Base-by-base conservation (phyloP, 2,888 invertebrate genomes). In the Pelosia muscerda region DNA sequence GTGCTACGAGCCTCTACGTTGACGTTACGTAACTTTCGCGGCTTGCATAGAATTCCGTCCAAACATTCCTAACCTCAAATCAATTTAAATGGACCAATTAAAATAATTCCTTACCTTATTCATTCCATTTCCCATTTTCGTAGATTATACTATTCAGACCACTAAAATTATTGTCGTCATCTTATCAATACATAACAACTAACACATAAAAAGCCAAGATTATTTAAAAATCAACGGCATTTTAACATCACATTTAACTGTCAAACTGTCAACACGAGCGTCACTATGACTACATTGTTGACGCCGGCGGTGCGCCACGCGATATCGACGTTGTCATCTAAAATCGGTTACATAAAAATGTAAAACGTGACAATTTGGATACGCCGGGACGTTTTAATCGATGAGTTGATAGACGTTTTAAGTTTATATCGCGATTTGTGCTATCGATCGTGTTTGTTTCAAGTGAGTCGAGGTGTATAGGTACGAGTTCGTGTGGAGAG, bases 71-170 rank as follows among this genome's bases (percentile, higher is more conserved):
- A 66, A 69, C 68, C 64, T 69, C 53, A 57, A 66, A 65, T 15
- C n/a, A 1, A 61, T 15, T 25, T 38, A 19, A 58, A 59, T n/a
- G 42, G 1, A 31, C 31, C 56, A 63, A 66, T 63, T 55, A 59
- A 66, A 65, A 65, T 28, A 71, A 59, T 56, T 67, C 86, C 92
- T 95, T 93, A 97, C 98, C 97, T 97, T 98, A 94, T 98, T 98
- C 98, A 98, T 98, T 93, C 98, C 98, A 97, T 98, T 97, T 94
- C 98, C 98, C 97, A 98, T 91, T 80, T 86, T 90, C 79, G 81
- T 71, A 69, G 79, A 68, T 66, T 79, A 76, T 80, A 76, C 76
- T 73, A 78, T 77, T 83, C 84, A 84, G 84, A 82, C 71, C 76
- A 86, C 83, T 72, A 78, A 79, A 84, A 86, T 88, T 91, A 91